Evolutionary conservation across 2,888 invertebrate genomes (phyloP), one percentile per base, ranked within the genome.

Genomic region (Mythimna ferrago): DNA sequence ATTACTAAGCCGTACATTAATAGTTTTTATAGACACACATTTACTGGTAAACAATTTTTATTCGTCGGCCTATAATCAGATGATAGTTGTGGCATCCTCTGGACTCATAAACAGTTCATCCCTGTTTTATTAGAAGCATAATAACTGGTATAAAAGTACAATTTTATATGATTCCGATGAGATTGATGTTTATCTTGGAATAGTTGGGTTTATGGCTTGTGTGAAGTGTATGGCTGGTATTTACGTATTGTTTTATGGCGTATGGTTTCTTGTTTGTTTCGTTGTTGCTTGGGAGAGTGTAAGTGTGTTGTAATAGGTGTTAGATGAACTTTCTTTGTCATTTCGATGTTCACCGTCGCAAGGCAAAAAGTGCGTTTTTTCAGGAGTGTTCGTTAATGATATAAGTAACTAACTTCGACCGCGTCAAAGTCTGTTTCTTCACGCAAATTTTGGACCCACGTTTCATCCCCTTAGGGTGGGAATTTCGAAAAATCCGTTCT

Each of bases 141-240:
- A 94, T 96, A 94, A 94, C 94, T 89, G 91, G 90, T 89, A 91
- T 91, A 90, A 93, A 86, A 92, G 94, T 92, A 92, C 92, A 89
- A 89, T 93, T 93, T 94, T 93, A 93, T 93, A 91, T 89, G 88
- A 91, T 89, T 92, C 91, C 90, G 92, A 93, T 93, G 91, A 89
- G 90, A 91, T 92, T 86, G 89, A 87, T 93, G 94, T 94, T 94
- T 94, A 94, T 94, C 95, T 94, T 92, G 87, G 88, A 87, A 91
- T 91, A 90, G 91, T 90, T 89, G 71, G 82, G 86, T 92, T 92
- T 92, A 92, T 90, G 78, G 81, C 62, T 75, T 71, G 82, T 87
- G 88, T 87, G 86, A 84, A 87, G 86, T 86, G 88, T 86, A 81
- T 84, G 73, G 81, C 63, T 66, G 71, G 82, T 84, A 84, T 86